These are phyloP conservation scores for Nasonia longicornis DNA, from an alignment of 1,140 invertebrate genomes.

Conservation along the genomic window DNA sequence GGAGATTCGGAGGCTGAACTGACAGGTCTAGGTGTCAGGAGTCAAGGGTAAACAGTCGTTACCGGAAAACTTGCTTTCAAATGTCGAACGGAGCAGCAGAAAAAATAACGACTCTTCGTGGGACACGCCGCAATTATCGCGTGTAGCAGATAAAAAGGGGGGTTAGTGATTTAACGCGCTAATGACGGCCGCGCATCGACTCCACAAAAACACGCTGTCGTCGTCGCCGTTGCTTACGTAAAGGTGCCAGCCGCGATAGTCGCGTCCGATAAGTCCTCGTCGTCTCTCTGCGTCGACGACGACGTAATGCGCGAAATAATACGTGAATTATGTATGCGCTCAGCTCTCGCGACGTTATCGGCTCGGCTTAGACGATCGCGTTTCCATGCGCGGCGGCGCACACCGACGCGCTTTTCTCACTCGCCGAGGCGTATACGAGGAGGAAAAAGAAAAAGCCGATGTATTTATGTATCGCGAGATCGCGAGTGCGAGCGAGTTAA, in stretches of 20 bases:
- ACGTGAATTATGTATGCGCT: constrained; percentile 62
- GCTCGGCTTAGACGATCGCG: constrained; percentile 17
- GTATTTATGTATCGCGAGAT: constrained; percentile 62
- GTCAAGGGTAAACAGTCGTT: too few species aligned
- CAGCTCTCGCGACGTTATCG: constrained; percentile 53
- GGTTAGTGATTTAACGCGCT: neutral
- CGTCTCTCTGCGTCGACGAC: constrained; percentile 35
- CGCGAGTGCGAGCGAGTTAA: constrained; percentile 34
- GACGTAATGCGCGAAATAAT: constrained; percentile 57
- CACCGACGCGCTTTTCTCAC: neutral
- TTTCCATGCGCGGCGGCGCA: neutral
- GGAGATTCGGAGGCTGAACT: too few species aligned
- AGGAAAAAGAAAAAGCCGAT: constrained; percentile 49
- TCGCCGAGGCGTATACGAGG: constrained; percentile 1
- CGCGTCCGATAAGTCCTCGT: constrained; percentile 51
- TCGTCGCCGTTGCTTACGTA: constrained; percentile 56
- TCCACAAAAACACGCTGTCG: neutral
- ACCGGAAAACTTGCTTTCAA: too few species aligned
- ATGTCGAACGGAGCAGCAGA: too few species aligned
- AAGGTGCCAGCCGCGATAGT: constrained; percentile 58
- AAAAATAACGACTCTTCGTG: too few species aligned
- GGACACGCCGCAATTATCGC: too few species aligned
- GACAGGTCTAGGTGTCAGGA: too few species aligned
- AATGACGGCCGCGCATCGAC: neutral
- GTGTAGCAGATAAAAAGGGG: neutral